These are phyloP conservation scores for Argopecten irradians DNA, from an alignment of 1,140 invertebrate genomes.

Conservation along the genomic window DNA sequence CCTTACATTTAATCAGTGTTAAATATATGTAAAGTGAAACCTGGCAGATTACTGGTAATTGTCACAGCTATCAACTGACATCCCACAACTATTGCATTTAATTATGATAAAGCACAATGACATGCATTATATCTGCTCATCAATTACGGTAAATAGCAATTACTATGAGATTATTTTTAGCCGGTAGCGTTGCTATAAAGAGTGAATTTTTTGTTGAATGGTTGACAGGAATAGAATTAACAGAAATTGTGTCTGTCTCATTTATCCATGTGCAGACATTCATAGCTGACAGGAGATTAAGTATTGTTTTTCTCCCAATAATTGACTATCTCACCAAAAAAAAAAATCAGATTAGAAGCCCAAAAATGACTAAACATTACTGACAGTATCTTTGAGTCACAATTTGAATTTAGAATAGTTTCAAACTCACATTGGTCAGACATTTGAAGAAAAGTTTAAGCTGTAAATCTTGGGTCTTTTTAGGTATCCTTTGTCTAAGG, in stretches of 20 bases:
- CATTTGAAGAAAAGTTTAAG: too few relatives aligned
- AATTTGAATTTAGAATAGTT: too few relatives aligned
- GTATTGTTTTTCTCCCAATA: too few relatives aligned
- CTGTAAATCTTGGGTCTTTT: too few relatives aligned
- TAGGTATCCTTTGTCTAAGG: too few relatives aligned
- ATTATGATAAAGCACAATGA: background rate
- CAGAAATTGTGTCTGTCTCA: background rate
- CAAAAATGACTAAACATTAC: too few relatives aligned
- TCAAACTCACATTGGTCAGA: too few relatives aligned
- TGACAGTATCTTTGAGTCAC: too few relatives aligned
- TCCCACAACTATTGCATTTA: background rate
- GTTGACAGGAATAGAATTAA: background rate
- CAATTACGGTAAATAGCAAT: background rate
- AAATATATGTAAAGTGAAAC: constrained; percentile 9
- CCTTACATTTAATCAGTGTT: background rate
- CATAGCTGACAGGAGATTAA: background rate
- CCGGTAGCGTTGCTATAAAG: background rate
- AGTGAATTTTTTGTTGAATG: background rate
- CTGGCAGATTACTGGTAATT: background rate
- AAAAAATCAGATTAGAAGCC: too few relatives aligned
- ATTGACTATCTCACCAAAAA: too few relatives aligned
- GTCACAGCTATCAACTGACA: background rate
- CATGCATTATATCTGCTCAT: constrained; percentile 11
- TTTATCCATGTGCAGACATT: background rate
- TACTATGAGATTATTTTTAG: background rate